Evolutionary conservation across 2,797 vertebrate species (phyloP).

Genomic region (Rhynchonycteris naso): DNA sequence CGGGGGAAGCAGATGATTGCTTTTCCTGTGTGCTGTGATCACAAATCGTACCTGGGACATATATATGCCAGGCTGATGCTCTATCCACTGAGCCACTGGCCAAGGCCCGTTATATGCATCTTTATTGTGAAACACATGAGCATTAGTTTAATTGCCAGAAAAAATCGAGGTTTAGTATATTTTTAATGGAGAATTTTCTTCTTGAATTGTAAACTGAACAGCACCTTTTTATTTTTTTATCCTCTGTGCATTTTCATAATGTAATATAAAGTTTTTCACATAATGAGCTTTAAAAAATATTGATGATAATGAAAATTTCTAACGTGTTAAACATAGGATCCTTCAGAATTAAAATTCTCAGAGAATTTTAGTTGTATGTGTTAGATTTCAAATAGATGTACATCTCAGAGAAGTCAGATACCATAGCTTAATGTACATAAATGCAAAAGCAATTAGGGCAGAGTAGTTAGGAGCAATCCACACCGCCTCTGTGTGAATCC

Average conservation of each 20-base stretch:
- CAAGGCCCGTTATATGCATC: neutral
- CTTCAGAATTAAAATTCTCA: constrained; percentile 15
- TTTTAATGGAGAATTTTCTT: constrained; percentile 57
- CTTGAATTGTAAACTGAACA: neutral
- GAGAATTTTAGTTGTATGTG: constrained; percentile 26
- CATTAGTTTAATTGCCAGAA: constrained; percentile 18
- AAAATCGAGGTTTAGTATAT: neutral
- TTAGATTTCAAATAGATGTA: neutral
- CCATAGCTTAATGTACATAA: neutral
- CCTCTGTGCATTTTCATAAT: constrained; percentile 24
- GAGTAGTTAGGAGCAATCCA: neutral
- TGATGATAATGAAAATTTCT: constrained; percentile 4
- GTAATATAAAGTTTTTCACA: constrained; percentile 1
- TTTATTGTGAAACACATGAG: neutral
- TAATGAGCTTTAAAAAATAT: constrained; percentile 6
- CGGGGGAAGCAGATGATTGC: too few relatives aligned
- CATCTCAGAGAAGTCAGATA: neutral
- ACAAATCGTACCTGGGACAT: too few relatives aligned
- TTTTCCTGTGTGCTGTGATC: too few relatives aligned
- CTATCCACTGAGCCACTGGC: too few relatives aligned
- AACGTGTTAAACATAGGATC: neutral
- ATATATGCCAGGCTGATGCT: too few relatives aligned
- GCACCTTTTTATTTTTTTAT: neutral
- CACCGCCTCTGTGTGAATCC: neutral
- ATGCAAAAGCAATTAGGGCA: neutral